Evolutionary conservation across 2,888 invertebrate species (phyloP), one percentile per base, ranked within the genome.

Genomic region (Esperia sulphurella): DNA sequence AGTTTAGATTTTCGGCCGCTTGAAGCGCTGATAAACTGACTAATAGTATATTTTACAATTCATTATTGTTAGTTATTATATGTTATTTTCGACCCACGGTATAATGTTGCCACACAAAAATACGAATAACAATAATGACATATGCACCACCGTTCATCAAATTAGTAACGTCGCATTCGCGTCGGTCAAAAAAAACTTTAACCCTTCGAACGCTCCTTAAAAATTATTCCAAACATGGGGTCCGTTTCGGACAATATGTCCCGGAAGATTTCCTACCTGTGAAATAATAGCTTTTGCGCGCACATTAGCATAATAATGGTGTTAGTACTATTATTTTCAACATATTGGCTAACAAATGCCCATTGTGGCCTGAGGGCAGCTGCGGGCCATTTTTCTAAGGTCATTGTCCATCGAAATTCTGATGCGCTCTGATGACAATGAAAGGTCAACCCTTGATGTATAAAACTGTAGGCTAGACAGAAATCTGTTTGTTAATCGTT

Each of bases 261-360:
- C 81, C 79, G 79, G 78, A 83, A 82, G 83, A 73, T 71, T 58
- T 53, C 59, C 57, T 83, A 86, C 87, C 87, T 87, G 87, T 74
- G 79, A 79, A 83, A 87, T 84, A 86, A 87, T 83, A 75, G 79
- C 72, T 63, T 73, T 71, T 65, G 71, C 69, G 61, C 63, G 54
- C 42, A 58, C 65, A 88, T 89, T 89, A 72, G 76, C 89, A 89
- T 89, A 87, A 89, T 88, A 89, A 88, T 87, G 73, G 75, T 64
- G 74, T 61, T 60, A 61, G 57, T 61, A 77, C 79, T 83, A 85
- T 85, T 85, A 83, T 85, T 86, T 85, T 70, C 71, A 76, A 73
- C 63, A 71, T 79, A 77, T 79, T 73, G 80, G 81, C 78, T 76
- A 79, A 82, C 78, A 76, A 75, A 14, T 68, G 72, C 68, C 73